These are phyloP conservation scores for Lepidocolaptes lacrymiger DNA, from an alignment of 2,797 vertebrate species.

Conservation along the genomic window DNA sequence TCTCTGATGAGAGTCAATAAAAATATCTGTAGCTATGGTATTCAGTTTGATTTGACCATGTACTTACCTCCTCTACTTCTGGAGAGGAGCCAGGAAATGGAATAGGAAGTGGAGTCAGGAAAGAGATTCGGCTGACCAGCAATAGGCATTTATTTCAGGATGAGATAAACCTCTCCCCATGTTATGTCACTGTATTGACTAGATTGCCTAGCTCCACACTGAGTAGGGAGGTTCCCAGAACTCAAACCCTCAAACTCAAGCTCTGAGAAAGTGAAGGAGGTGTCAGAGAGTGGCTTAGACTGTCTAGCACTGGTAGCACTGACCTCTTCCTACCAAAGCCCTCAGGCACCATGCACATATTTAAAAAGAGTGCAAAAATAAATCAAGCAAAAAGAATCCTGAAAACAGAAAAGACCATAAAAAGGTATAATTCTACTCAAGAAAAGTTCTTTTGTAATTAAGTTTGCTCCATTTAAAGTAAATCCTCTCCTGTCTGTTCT, in stretches of 20 bases:
- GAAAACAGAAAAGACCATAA: not conserved
- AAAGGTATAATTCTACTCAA: not conserved
- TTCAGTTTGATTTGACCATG: not conserved
- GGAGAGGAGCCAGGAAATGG: no score
- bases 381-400: not conserved
- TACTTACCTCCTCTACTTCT: not conserved
- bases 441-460: slow-evolving; percentile 35
- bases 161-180: not conserved
- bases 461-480: slow-evolving; percentile 8
- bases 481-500: slow-evolving; percentile 16
- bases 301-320: not conserved
- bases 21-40: not conserved
- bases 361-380: not conserved
- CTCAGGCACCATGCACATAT: not conserved
- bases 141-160: not conserved
- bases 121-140: not conserved
- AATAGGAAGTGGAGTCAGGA: not conserved
- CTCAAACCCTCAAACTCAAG: not conserved
- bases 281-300: not conserved
- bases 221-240: not conserved
- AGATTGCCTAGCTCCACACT: not conserved
- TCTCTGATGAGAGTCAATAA: not conserved
- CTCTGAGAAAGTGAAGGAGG: not conserved
- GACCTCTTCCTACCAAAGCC: not conserved
- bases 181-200: not conserved